Percentiles rank a stretch among this genome's conserved stretches.
phyloP scores from a whole-genome alignment of 2,113 vertebrate species.

The Vombatus ursinus region DNA sequence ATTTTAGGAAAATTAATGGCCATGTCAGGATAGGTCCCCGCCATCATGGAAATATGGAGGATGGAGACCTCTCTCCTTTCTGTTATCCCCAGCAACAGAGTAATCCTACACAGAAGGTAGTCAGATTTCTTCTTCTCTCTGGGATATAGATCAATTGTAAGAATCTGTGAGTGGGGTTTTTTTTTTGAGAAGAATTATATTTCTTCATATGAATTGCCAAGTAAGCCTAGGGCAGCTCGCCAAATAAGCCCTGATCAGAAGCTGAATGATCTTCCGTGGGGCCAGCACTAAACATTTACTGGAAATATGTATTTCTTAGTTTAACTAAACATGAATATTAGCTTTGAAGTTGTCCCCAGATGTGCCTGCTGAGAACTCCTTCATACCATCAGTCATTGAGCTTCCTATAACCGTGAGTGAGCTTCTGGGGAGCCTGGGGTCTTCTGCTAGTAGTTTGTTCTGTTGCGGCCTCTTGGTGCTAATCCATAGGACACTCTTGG shows the following conservation, averaged over 20 bases:
- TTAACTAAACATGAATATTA: conserved; percentile 39
- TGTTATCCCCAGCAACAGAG: neutral
- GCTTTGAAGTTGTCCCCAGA: conserved; percentile 44
- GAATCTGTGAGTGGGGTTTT: neutral
- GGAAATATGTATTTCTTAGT: conserved; percentile 50
- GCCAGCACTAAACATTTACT: conserved; percentile 44
- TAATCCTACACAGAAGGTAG: neutral
- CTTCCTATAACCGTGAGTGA: conserved; percentile 42
- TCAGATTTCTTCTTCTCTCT: neutral
- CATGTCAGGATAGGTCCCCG: neutral
- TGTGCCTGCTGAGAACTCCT: conserved; percentile 39
- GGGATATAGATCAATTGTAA: neutral
- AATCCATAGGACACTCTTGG: conserved; percentile 51
- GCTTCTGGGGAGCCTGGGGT: conserved; percentile 8
- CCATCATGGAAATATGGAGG: neutral
- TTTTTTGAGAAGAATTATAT: conserved; percentile 32
- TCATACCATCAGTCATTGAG: conserved; percentile 31
- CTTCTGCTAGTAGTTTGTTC: conserved; percentile 25
- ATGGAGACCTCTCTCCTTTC: neutral
- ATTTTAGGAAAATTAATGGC: neutral
- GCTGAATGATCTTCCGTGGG: neutral
- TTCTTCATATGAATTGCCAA: conserved; percentile 35
- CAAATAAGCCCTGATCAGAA: conserved; percentile 17
- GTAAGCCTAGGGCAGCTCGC: conserved; percentile 32
- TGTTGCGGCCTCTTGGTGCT: conserved; percentile 62